These are phyloP conservation scores for Heliocidaris erythrogramma DNA, from an alignment of 35 echinoderm and acorn worm genomes.

Conservation along the genomic window DNA sequence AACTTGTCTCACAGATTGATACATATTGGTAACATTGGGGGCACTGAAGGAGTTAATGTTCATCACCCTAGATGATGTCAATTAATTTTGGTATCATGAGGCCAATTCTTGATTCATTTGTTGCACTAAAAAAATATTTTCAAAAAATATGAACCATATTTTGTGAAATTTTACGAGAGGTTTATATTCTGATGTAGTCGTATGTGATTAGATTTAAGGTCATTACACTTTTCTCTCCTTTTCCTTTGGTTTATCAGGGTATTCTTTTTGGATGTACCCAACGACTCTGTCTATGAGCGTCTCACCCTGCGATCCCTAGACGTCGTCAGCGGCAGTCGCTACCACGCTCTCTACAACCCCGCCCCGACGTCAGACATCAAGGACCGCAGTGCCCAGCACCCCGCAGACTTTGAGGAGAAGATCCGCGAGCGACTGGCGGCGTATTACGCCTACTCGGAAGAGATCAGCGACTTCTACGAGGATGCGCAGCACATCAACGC, in stretches of 20 bases:
- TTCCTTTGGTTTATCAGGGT: slow-evolving; percentile 60
- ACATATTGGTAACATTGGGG: too few species aligned
- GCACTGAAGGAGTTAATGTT: too few species aligned
- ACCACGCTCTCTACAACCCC: slow-evolving; percentile 94
- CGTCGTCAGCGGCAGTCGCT: slow-evolving; percentile 75
- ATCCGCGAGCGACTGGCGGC: slow-evolving; percentile 75
- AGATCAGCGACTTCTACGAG: slow-evolving; percentile 91
- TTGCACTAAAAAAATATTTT: too few species aligned
- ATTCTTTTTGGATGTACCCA: slow-evolving; percentile 94
- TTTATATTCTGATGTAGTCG: too few species aligned
- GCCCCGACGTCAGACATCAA: slow-evolving; percentile 84
- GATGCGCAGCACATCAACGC: slow-evolving; percentile 94
- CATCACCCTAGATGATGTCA: too few species aligned
- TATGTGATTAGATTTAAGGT: too few species aligned
- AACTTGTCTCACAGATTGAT: too few species aligned
- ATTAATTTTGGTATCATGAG: too few species aligned
- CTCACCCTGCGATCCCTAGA: slow-evolving; percentile 87
- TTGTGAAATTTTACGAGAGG: too few species aligned
- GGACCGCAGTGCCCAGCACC: slow-evolving; percentile 75
- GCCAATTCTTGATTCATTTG: too few species aligned
- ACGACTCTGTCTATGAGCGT: slow-evolving; percentile 94
- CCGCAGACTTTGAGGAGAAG: slow-evolving; percentile 70
- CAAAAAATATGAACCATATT: too few species aligned
- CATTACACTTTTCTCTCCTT: not conserved
- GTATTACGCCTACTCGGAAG: slow-evolving; percentile 90